Conservation (phyloP, 1,140 invertebrate genomes). For the Harpegnathos saltator region DNA sequence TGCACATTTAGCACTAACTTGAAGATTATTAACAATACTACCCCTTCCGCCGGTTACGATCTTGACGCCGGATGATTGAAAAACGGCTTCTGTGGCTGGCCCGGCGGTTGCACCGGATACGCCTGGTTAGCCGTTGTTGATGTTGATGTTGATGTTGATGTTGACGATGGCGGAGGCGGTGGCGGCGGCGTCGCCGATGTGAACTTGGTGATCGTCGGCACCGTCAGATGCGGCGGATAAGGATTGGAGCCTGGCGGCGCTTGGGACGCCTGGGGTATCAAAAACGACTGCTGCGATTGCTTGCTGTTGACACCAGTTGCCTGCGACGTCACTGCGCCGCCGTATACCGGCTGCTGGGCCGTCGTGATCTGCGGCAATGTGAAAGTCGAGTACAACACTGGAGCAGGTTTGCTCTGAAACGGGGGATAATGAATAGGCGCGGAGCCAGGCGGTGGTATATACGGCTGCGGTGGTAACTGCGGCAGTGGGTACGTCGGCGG, state of each 20-base stretch:
- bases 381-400: constrained; percentile 76
- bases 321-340: constrained; percentile 59
- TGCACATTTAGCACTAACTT: constrained; percentile 51
- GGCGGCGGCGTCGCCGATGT: constrained; percentile 68
- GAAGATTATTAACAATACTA: constrained; percentile 69
- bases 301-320: constrained; percentile 32
- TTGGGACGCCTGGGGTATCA: constrained; percentile 82
- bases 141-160: too few species aligned
- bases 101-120: constrained; percentile 49
- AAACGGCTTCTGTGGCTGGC: constrained; percentile 75
- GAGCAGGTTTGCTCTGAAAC: constrained; percentile 72
- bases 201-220: constrained; percentile 67
- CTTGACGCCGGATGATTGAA: constrained; percentile 79
- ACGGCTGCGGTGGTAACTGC: constrained; percentile 82
- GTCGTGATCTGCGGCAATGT: constrained; percentile 55
- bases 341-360: constrained; percentile 66
- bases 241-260: constrained; percentile 84
- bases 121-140: constrained; percentile 47
- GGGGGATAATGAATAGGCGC: constrained; percentile 80
- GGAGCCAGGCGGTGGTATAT: constrained; percentile 84
- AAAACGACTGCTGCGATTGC: constrained; percentile 72
- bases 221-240: constrained; percentile 81
- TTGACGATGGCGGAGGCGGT: constrained; percentile 51
- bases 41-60: constrained; percentile 76
- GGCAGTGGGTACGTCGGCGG: constrained; percentile 71